Evolutionary conservation across 2,888 invertebrate genomes (phyloP), one percentile per base, ranked within the genome.

Genomic region (Tipula unca): DNA sequence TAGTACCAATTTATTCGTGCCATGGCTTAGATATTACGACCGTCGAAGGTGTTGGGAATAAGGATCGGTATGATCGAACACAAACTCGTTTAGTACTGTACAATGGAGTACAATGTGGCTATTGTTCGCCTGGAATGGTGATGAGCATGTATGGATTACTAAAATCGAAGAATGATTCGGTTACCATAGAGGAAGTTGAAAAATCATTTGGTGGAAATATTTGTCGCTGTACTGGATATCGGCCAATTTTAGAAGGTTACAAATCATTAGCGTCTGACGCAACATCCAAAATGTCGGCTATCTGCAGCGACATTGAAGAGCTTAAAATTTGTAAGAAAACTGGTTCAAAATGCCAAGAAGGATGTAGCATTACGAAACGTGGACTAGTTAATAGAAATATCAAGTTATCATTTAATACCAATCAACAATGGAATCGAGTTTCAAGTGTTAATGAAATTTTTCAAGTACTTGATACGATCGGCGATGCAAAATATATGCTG

Each of bases 71-170:
- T 88, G 93, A 95, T 87, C 91, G 92, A 5, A 92, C 95, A 36
- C 94, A 94, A 88, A 91, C 89, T 39, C 89, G 92, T 5, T 89
- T 94, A 17, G 93, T 93, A 0, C 90, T 92, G 48, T 92, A 93
- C 87, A 93, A 93, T 88, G 94, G 94, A 0, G 93, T 93, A 0
- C 94, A 94, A 88, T 94, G 94, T 88, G 94, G 94, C 0, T 94
- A 91, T 89, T 95, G 95, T 88, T 93, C 94, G n/a, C 94, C 95
- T 1, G 95, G 94, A 20, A 94, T 95, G 94, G 91, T 95, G 86
- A 94, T 94, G 94, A 93, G 92, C 87, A 94, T 94, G 94, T 93
- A 93, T 87, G 93, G 92, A 69, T 88, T 91, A 85, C 87, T 92
- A 29, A 88, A 91, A 87, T 88, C 90, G 39, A 90, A 89, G 32